These are phyloP conservation scores for Calameuta idolon DNA, from an alignment of 2,888 invertebrate species.

Conservation along the genomic window DNA sequence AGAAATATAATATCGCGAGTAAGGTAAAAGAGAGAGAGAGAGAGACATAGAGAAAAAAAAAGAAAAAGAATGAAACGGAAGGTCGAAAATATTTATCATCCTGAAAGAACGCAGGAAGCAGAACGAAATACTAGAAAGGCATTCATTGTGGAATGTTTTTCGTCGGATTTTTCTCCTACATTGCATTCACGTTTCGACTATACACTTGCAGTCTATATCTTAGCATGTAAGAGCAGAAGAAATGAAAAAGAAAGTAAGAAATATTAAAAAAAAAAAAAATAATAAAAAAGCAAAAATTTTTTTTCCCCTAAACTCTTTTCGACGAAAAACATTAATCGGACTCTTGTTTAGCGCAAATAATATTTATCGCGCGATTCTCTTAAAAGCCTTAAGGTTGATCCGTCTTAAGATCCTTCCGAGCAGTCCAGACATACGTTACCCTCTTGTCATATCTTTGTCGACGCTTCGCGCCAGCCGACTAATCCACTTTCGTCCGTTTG, in stretches of 20 bases:
- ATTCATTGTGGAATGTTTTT: not conserved
- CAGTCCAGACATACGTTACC: not conserved
- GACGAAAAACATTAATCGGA: not conserved
- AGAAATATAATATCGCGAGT: constrained; percentile 28
- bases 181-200: not conserved
- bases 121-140: constrained; percentile 5
- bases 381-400: not conserved
- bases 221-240: not conserved
- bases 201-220: not conserved
- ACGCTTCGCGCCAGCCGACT: not conserved
- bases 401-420: not conserved
- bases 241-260: too few species aligned
- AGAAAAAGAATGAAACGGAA: constrained; percentile 26
- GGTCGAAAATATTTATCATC: constrained; percentile 53
- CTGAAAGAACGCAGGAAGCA: not conserved
- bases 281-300: not conserved
- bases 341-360: not conserved
- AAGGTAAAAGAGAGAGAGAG: constrained; percentile 49
- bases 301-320: not conserved
- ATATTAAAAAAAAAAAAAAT: constrained; percentile 9
- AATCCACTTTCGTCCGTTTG: constrained; percentile 17
- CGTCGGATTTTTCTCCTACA: constrained; percentile 1
- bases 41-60: constrained; percentile 43
- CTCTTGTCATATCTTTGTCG: not conserved
- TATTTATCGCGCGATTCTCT: not conserved